phyloP scores from a whole-genome alignment of 1,140 invertebrate genomes.

The Papilio dardanus region DNA sequence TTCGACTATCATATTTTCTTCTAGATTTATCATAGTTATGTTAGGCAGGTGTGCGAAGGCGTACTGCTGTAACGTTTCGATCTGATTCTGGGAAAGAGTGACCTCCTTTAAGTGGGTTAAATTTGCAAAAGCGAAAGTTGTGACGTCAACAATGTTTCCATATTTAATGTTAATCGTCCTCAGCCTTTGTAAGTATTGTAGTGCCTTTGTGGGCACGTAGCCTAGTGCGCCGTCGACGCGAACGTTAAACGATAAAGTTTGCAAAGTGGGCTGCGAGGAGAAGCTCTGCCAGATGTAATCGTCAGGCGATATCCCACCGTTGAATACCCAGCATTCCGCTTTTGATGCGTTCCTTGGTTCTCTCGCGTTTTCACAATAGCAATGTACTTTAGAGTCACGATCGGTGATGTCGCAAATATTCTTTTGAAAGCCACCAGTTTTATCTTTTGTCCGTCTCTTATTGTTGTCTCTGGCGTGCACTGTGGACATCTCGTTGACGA shows the following conservation, averaged over 20 bases:
- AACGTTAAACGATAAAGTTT: slow-evolving; percentile 87
- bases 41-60: slow-evolving; percentile 87
- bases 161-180: slow-evolving; percentile 87
- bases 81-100: slow-evolving; percentile 86
- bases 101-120: slow-evolving; percentile 86
- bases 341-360: slow-evolving; percentile 75
- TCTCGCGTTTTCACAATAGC: slow-evolving; percentile 77
- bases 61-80: slow-evolving; percentile 84
- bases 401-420: slow-evolving; percentile 80
- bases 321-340: slow-evolving; percentile 86
- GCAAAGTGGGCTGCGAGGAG: slow-evolving; percentile 86
- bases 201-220: slow-evolving; percentile 86
- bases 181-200: slow-evolving; percentile 86
- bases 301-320: slow-evolving; percentile 83
- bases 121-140: slow-evolving; percentile 87
- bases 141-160: slow-evolving; percentile 86
- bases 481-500: slow-evolving; percentile 73
- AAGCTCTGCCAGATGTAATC: slow-evolving; percentile 88
- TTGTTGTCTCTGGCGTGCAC: slow-evolving; percentile 71
- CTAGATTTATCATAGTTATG: slow-evolving; percentile 86
- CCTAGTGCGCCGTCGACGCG: slow-evolving; percentile 85
- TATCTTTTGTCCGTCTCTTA: slow-evolving; percentile 73
- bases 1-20: slow-evolving; percentile 88
- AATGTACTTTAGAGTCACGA: slow-evolving; percentile 77
- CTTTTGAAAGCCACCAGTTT: slow-evolving; percentile 70